These are phyloP conservation scores for Nasonia oneida DNA, from an alignment of 2,888 invertebrate species.

Conservation along the genomic window DNA sequence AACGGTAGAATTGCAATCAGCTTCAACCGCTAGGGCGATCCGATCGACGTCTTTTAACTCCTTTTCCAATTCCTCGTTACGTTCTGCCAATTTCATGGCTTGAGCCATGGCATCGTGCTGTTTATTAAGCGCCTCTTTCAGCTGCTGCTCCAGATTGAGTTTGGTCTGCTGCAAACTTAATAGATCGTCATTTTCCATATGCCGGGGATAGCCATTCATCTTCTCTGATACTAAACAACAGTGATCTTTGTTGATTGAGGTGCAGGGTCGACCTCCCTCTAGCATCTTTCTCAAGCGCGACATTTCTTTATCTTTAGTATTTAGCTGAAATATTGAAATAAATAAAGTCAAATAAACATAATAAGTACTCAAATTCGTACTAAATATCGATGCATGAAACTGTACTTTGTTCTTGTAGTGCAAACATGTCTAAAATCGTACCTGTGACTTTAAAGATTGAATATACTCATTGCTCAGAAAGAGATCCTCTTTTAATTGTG, in stretches of 20 bases:
- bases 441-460: slow-evolving; percentile 74
- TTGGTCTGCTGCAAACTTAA: slow-evolving; percentile 82
- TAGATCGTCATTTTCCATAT: slow-evolving; percentile 76
- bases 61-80: slow-evolving; percentile 85
- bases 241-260: slow-evolving; percentile 85
- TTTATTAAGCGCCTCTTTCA: slow-evolving; percentile 82
- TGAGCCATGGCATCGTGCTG: slow-evolving; percentile 91
- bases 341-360: no score
- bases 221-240: slow-evolving; percentile 82
- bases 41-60: slow-evolving; percentile 87
- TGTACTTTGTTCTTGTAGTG: slow-evolving; percentile 12
- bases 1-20: slow-evolving; percentile 87
- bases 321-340: slow-evolving; percentile 67
- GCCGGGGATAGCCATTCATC: slow-evolving; percentile 75
- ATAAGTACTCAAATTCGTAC: no score
- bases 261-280: slow-evolving; percentile 86
- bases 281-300: slow-evolving; percentile 84
- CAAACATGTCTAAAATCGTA: slow-evolving; percentile 65
- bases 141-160: slow-evolving; percentile 81
- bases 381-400: no score
- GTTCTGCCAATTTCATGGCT: slow-evolving; percentile 87
- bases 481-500: slow-evolving; percentile 74
- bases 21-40: slow-evolving; percentile 87
- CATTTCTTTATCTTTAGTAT: slow-evolving; percentile 85
- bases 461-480: slow-evolving; percentile 73